These are phyloP conservation scores for Belgica antarctica DNA, from an alignment of 2,888 invertebrate species.

Conservation along the genomic window DNA sequence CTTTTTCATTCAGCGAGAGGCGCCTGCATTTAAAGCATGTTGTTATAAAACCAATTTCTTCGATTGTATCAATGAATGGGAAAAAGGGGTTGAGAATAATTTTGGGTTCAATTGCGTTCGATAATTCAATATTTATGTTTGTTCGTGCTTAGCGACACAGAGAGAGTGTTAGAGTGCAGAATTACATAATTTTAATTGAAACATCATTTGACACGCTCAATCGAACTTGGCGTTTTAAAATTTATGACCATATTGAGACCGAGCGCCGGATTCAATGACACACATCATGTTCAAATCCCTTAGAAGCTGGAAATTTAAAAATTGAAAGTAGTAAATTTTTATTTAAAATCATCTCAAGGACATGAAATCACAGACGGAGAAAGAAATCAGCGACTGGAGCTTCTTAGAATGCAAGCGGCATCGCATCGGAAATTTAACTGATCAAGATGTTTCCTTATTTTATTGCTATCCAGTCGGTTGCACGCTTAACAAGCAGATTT, in stretches of 20 bases:
- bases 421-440: background rate
- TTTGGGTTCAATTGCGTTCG: constrained; percentile 35
- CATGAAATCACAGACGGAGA: constrained; percentile 32
- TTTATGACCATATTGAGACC: constrained; percentile 32
- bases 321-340: too few relatives aligned
- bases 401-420: constrained; percentile 38
- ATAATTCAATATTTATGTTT: constrained; percentile 42
- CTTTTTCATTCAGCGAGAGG: background rate
- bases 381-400: background rate
- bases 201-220: constrained; percentile 42
- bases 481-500: constrained; percentile 40
- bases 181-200: constrained; percentile 42
- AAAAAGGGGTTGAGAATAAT: constrained; percentile 28
- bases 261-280: background rate
- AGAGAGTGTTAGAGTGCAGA: constrained; percentile 13
- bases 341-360: constrained; percentile 37
- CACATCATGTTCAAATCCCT: background rate
- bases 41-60: constrained; percentile 6
- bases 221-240: constrained; percentile 38
- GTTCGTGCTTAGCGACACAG: constrained; percentile 24
- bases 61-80: constrained; percentile 14
- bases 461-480: constrained; percentile 40
- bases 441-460: constrained; percentile 38
- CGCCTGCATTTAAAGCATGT: constrained; percentile 25
- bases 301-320: background rate